Evolutionary conservation across 2,797 vertebrate genomes (phyloP).

Genomic region (Phoeniculus purpureus): DNA sequence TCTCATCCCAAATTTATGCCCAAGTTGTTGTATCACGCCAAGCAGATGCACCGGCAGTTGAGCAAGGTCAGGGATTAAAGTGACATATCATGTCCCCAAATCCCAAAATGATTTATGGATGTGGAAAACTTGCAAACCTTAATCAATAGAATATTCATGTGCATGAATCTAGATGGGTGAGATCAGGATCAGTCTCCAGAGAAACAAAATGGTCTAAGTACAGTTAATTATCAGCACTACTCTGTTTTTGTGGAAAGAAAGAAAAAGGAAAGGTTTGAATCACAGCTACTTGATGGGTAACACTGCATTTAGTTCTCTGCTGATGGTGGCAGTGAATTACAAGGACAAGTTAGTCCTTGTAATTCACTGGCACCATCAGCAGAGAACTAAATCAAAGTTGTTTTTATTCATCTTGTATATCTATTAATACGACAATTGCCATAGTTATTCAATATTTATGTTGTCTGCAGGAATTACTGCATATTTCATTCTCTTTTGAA

Average conservation of each 20-base stretch:
- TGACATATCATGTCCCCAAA: background rate
- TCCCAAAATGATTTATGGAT: background rate
- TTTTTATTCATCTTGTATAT: slow-evolving; percentile 42
- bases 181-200: background rate
- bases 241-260: background rate
- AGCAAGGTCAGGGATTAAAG: background rate
- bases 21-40: background rate
- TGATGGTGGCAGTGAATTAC: too few species aligned
- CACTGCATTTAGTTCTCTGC: too few species aligned
- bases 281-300: slow-evolving; percentile 4
- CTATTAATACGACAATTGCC: slow-evolving; percentile 52
- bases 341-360: slow-evolving; percentile 41
- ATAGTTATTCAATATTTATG: slow-evolving; percentile 62
- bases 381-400: slow-evolving; percentile 42
- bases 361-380: slow-evolving; percentile 31
- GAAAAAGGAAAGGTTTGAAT: background rate
- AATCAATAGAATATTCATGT: background rate
- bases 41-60: background rate
- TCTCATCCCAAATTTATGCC: background rate
- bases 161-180: background rate
- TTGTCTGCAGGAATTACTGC: slow-evolving; percentile 20
- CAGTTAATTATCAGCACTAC: background rate
- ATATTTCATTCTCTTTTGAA: slow-evolving; percentile 50
- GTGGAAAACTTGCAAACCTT: background rate
- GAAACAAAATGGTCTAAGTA: background rate